Evolutionary conservation across 2,888 invertebrate species (phyloP).

Genomic region (Cenopis cana): DNA sequence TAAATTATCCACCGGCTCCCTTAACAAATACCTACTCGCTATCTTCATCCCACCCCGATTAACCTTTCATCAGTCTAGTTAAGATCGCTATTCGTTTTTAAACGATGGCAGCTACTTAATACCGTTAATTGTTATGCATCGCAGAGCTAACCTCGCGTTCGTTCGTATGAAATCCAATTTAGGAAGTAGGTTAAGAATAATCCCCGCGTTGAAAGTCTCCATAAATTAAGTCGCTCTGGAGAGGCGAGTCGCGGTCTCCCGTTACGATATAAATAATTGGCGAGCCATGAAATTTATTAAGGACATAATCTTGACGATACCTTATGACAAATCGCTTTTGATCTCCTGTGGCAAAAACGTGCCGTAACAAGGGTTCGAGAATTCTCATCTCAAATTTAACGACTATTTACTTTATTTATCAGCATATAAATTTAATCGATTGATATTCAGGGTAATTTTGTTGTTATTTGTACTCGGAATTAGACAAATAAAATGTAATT

Average conservation of each 20-base stretch:
- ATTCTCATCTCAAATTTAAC: slow-evolving; percentile 25
- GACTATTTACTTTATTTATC: slow-evolving; percentile 2
- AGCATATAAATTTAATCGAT: slow-evolving; percentile 1
- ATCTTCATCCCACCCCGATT: slow-evolving; percentile 10
- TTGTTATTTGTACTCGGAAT: neutral
- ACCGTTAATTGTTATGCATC: slow-evolving; percentile 33
- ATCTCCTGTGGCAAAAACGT: slow-evolving; percentile 40
- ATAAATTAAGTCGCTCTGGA: slow-evolving; percentile 74
- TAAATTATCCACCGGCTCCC: neutral
- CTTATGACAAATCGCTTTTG: slow-evolving; percentile 41
- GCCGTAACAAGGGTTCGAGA: slow-evolving; percentile 33
- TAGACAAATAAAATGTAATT: neutral
- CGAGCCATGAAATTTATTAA: slow-evolving; percentile 72
- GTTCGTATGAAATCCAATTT: slow-evolving; percentile 40
- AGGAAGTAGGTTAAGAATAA: slow-evolving; percentile 53
- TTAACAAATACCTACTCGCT: slow-evolving; percentile 6
- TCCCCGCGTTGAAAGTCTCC: slow-evolving; percentile 66
- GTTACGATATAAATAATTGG: slow-evolving; percentile 78
- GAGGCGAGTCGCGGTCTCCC: slow-evolving; percentile 70
- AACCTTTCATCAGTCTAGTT: slow-evolving; percentile 15
- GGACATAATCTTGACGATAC: slow-evolving; percentile 57
- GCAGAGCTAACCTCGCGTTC: slow-evolving; percentile 20
- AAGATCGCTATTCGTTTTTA: slow-evolving; percentile 8
- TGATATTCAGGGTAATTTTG: neutral
- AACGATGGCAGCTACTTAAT: slow-evolving; percentile 13